A percentile compares a stretch with the other conserved stretches of the same genome.
Conservation (phyloP, 1,140 invertebrate species). For the Papilio glaucus region DNA sequence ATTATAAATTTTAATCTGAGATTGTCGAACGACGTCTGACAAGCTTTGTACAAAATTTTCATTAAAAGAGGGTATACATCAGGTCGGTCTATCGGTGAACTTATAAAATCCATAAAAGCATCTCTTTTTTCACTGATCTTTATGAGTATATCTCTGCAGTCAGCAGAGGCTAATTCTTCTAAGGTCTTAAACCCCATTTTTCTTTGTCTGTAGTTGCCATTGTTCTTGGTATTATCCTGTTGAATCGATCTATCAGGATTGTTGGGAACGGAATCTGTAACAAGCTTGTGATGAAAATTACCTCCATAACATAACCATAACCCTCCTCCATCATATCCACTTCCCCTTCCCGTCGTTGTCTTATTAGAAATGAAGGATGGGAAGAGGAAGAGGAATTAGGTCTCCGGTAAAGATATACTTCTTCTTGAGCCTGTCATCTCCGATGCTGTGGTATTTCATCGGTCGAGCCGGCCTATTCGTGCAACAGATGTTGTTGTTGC, state of each 20-base stretch:
- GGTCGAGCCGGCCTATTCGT: too few relatives aligned
- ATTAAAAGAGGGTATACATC: constrained; percentile 63
- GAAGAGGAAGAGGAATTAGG: too few relatives aligned
- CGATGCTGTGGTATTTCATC: too few relatives aligned
- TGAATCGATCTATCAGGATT: neutral
- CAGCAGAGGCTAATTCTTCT: constrained; percentile 51
- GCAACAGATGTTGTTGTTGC: too few relatives aligned
- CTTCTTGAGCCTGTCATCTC: too few relatives aligned
- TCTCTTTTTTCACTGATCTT: constrained; percentile 57
- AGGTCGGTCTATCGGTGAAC: constrained; percentile 50
- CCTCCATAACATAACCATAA: neutral
- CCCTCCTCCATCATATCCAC: too few relatives aligned
- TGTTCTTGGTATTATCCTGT: neutral
- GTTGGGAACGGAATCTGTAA: neutral
- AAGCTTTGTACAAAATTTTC: constrained; percentile 67
- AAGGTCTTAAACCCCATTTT: constrained; percentile 49
- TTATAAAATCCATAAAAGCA: constrained; percentile 53
- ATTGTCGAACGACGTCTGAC: constrained; percentile 64
- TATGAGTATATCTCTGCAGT: constrained; percentile 57
- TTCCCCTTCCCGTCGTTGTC: too few relatives aligned
- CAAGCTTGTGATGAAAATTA: too few relatives aligned
- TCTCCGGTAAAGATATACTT: neutral
- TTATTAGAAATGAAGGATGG: too few relatives aligned
- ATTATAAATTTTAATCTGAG: constrained; percentile 67
- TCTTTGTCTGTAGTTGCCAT: neutral